These are phyloP conservation scores for Idaea straminata DNA, from an alignment of 2,888 invertebrate species.

Conservation along the genomic window DNA sequence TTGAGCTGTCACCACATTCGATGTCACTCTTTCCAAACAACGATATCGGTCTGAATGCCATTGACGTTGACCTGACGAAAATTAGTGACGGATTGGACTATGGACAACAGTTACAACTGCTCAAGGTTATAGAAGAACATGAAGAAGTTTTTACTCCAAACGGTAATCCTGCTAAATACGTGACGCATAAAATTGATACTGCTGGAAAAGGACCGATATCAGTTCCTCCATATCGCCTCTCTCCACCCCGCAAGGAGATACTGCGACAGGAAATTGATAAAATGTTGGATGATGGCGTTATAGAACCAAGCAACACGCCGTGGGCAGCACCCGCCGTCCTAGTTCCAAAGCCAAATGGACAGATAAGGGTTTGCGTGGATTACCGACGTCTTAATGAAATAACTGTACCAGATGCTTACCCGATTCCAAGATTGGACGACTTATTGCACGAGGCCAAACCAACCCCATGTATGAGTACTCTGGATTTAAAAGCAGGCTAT, in stretches of 20 bases:
- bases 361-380: slow-evolving; percentile 42
- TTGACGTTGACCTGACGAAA: no score
- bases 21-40: no score
- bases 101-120: no score
- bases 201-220: slow-evolving; percentile 33
- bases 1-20: no score
- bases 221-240: slow-evolving; percentile 32
- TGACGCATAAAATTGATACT: slow-evolving; percentile 42
- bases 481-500: slow-evolving; percentile 34
- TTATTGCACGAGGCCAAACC: slow-evolving; percentile 33
- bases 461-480: slow-evolving; percentile 29
- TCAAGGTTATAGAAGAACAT: no score
- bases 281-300: slow-evolving; percentile 39
- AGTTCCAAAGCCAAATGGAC: slow-evolving; percentile 42
- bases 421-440: slow-evolving; percentile 49
- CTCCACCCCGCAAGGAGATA: slow-evolving; percentile 32
- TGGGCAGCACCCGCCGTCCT: slow-evolving; percentile 49
- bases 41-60: no score
- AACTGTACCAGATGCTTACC: slow-evolving; percentile 39
- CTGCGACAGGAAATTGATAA: slow-evolving; percentile 37
- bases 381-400: slow-evolving; percentile 35
- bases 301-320: slow-evolving; percentile 38
- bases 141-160: no score
- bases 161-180: not conserved
- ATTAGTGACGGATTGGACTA: no score